Conservation (phyloP, 2,113 vertebrate genomes). For the Martes martes region DNA sequence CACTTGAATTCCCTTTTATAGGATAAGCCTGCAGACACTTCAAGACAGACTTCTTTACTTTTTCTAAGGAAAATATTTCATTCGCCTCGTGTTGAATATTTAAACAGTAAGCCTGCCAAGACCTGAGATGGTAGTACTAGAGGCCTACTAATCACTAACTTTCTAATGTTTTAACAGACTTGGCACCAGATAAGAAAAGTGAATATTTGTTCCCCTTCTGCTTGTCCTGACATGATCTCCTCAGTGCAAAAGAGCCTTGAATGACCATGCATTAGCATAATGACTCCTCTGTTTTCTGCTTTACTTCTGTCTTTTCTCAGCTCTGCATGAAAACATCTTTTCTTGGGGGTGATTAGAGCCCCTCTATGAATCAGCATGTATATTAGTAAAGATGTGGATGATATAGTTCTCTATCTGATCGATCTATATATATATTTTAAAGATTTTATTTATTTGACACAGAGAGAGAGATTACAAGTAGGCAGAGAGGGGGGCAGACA, state of each 20-base stretch:
- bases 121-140: background rate
- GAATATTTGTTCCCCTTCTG: background rate
- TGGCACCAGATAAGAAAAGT: background rate
- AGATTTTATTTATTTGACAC: too few species aligned
- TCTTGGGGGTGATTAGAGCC: background rate
- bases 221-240: background rate
- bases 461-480: too few species aligned
- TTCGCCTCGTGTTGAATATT: background rate
- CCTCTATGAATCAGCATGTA: background rate
- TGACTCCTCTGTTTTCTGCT: background rate
- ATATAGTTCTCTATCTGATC: background rate
- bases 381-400: background rate
- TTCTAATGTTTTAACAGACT: background rate
- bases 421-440: too few species aligned
- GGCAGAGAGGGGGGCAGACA: too few species aligned
- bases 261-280: background rate
- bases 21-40: background rate
- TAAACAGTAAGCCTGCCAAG: background rate
- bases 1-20: background rate
- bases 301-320: background rate
- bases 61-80: background rate
- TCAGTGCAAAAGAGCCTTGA: background rate
- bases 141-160: background rate
- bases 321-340: background rate
- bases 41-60: background rate